phyloP scores from a whole-genome alignment of 1,140 invertebrate genomes.

The Drosophila arawakana region DNA sequence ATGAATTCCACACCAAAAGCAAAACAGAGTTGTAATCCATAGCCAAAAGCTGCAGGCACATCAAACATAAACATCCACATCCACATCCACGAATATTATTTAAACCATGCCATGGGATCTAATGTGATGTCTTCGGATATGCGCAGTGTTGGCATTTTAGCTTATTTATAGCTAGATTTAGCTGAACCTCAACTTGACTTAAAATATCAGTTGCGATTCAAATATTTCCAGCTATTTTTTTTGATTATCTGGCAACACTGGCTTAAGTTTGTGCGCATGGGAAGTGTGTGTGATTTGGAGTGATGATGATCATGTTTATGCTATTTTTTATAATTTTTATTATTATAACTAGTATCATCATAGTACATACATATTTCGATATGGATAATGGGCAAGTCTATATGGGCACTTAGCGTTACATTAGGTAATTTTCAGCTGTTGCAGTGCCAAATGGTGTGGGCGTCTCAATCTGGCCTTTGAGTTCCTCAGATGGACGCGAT shows the following conservation, averaged over 20 bases:
- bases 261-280: conserved; percentile 9
- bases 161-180: too few relatives aligned
- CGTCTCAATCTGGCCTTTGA: conserved; percentile 22
- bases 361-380: conserved; percentile 12
- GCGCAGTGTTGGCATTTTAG: too few relatives aligned
- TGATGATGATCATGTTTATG: conserved; percentile 52
- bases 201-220: too few relatives aligned
- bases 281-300: conserved; percentile 29
- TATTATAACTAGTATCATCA: conserved; percentile 16
- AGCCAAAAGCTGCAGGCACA: conserved; percentile 6
- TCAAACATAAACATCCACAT: conserved; percentile 7
- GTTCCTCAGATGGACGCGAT: conserved; percentile 15
- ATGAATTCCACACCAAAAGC: conserved; percentile 66
- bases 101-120: conserved; percentile 59
- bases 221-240: too few relatives aligned
- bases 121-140: conserved; percentile 30
- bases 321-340: conserved; percentile 19
- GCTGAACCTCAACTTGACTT: too few relatives aligned
- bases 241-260: neutral
- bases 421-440: conserved; percentile 36
- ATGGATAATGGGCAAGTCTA: conserved; percentile 33
- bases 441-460: conserved; percentile 37
- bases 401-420: conserved; percentile 53
- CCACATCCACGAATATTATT: conserved; percentile 52
- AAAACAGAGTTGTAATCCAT: conserved; percentile 45